Evolutionary conservation across 2,797 vertebrate genomes (phyloP).

Genomic region (Adelosebastes latens): DNA sequence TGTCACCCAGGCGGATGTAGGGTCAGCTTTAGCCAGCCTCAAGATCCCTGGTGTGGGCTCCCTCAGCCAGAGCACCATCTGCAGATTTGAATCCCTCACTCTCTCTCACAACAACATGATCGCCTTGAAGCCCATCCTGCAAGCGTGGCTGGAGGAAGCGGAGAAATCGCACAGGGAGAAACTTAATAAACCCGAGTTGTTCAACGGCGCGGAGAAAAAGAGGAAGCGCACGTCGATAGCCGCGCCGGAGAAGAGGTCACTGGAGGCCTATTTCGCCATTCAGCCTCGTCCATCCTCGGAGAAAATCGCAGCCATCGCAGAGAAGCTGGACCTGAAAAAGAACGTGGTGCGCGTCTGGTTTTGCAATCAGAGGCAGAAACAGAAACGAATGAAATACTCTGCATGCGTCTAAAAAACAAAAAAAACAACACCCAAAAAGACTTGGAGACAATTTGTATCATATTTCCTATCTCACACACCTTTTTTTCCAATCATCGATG

Average conservation of each 20-base stretch:
- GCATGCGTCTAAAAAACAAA: slow-evolving; percentile 88
- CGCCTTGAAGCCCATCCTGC: slow-evolving; percentile 94
- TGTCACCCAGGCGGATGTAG: slow-evolving; percentile 97
- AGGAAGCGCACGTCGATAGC: slow-evolving; percentile 97
- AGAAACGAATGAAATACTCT: slow-evolving; percentile 99
- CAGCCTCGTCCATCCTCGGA: slow-evolving; percentile 96
- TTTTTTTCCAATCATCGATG: slow-evolving; percentile 82
- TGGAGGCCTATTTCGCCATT: slow-evolving; percentile 96
- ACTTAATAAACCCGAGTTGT: slow-evolving; percentile 96
- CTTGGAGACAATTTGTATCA: slow-evolving; percentile 85
- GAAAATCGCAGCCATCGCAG: slow-evolving; percentile 96
- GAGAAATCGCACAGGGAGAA: slow-evolving; percentile 97
- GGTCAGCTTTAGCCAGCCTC: slow-evolving; percentile 92
- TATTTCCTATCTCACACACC: slow-evolving; percentile 83
- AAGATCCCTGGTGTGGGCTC: slow-evolving; percentile 95
- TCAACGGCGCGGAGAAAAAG: slow-evolving; percentile 96
- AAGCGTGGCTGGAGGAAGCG: slow-evolving; percentile 97
- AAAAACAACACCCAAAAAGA: slow-evolving; percentile 58
- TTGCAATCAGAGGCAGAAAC: slow-evolving; percentile 99
- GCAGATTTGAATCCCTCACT: slow-evolving; percentile 93
- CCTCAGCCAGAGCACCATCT: slow-evolving; percentile 95
- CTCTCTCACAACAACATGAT: slow-evolving; percentile 97
- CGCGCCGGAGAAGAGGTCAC: slow-evolving; percentile 93
- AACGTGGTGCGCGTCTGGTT: slow-evolving; percentile 99
- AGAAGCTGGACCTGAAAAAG: slow-evolving; percentile 98